Percentiles rank a stretch among this genome's conserved stretches.
phyloP scores from a whole-genome alignment of 2,113 vertebrate species.

The Sterrhoptilus dennistouni region DNA sequence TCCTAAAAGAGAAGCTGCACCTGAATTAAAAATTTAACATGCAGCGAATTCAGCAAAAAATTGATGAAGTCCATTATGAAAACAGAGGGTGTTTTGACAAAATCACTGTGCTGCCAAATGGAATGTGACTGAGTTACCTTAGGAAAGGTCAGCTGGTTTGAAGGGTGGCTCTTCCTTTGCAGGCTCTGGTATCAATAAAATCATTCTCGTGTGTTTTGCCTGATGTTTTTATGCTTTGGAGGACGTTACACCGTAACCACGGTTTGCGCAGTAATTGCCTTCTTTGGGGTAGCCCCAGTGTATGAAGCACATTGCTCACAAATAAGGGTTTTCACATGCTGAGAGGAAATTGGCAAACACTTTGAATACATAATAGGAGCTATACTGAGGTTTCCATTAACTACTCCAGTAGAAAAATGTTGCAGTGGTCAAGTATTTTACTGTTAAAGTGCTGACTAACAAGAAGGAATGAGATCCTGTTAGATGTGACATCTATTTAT shows the following conservation, averaged over 20 bases:
- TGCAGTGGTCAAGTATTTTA: slow-evolving; percentile 39
- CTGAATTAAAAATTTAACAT: neutral
- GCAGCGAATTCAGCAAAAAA: neutral
- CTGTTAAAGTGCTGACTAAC: slow-evolving; percentile 2
- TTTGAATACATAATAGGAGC: slow-evolving; percentile 45
- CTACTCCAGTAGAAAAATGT: slow-evolving; percentile 20
- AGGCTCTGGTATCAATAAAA: neutral
- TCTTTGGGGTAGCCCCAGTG: neutral
- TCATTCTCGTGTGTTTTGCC: neutral
- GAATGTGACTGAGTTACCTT: neutral
- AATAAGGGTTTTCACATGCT: slow-evolving; percentile 30
- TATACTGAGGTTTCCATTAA: slow-evolving; percentile 41
- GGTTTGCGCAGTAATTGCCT: neutral
- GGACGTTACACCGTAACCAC: neutral
- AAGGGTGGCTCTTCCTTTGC: neutral
- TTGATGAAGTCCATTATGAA: neutral
- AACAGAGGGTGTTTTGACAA: neutral
- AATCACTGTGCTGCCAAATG: neutral
- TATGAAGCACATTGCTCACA: neutral
- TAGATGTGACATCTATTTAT: neutral
- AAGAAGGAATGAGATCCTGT: slow-evolving; percentile 13
- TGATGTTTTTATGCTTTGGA: neutral
- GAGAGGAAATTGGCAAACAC: slow-evolving; percentile 39
- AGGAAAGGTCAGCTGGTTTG: neutral
- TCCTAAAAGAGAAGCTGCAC: neutral